Base-by-base conservation (phyloP, 1,140 invertebrate species). In the Drosophila pseudoobscura region DNA sequence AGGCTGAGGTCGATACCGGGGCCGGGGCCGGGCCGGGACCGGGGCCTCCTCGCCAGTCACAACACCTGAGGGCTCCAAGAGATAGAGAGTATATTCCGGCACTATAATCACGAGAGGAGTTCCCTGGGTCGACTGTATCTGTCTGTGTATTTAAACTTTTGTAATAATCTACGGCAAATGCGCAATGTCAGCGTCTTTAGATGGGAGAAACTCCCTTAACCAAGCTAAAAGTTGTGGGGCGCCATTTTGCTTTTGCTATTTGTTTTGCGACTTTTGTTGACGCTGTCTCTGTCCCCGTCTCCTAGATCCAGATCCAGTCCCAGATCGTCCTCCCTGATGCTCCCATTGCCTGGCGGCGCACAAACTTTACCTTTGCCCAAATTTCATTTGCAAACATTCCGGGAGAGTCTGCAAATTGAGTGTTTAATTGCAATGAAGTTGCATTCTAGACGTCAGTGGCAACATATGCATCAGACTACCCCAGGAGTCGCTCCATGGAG, bases 91-190 rank as follows among this genome's bases (percentile, higher is more conserved):
- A 39, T 39, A 39, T 43, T 63, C 54, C 46, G 35, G 50, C 55
- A 69, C 52, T 70, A 70, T 70, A 69, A 70, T 70, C 66, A 70
- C 66, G 69, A 70, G 65, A 69, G 45, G 63, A 39, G 35, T 55
- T 70, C 52, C 64, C 39, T 57, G 63, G 65, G 52, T 70, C 64
- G 46, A 52, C 78, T 73, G 44, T 56, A 49, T 68, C 52, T 73
- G 80, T 79, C 80, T 83, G 66, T 85, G 80, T 84, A 85, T 85
- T 84, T 85, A 84, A 84, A 84, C 80, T 84, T 85, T 84, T 84
- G 80, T 80, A 84, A 84, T 84, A 84, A 84, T 84, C 80, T 84
- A 84, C 80, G 54, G 76, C 80, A 84, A 84, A 80, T 84, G 80
- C 80, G 80, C 76, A 84, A 76, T 68, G 80, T 84, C 76, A 84